phyloP scores from a whole-genome alignment of 2,888 invertebrate species.

The Clusia tigrina region DNA sequence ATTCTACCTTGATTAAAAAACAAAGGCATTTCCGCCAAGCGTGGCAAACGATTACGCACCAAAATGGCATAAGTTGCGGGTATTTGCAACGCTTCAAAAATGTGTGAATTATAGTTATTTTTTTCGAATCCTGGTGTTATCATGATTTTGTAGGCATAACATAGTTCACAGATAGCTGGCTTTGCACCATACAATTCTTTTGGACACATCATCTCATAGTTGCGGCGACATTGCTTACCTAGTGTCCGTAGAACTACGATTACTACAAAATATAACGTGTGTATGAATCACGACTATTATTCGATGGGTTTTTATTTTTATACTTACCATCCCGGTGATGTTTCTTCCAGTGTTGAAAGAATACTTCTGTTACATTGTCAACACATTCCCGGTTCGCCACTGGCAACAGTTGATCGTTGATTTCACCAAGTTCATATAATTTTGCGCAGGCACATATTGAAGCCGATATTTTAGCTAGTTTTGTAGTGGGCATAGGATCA shows the following conservation, averaged over 20 bases:
- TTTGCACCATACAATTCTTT: constrained; percentile 45
- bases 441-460: constrained; percentile 78
- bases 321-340: constrained; percentile 48
- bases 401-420: constrained; percentile 78
- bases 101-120: constrained; percentile 64
- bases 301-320: too few species aligned
- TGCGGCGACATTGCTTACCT: constrained; percentile 70
- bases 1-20: constrained; percentile 75
- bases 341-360: constrained; percentile 73
- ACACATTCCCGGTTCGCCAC: constrained; percentile 52
- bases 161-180: constrained; percentile 46
- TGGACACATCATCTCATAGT: constrained; percentile 64
- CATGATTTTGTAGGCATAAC: constrained; percentile 71
- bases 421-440: constrained; percentile 76
- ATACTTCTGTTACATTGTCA: constrained; percentile 58
- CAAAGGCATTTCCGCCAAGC: constrained; percentile 75
- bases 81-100: constrained; percentile 41
- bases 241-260: too few species aligned
- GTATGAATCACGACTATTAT: too few species aligned
- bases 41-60: constrained; percentile 69
- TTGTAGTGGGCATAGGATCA: constrained; percentile 66
- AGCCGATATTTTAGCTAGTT: constrained; percentile 81
- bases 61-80: constrained; percentile 71
- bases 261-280: too few species aligned
- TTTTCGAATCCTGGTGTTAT: constrained; percentile 67